phyloP scores from a whole-genome alignment of 2,113 vertebrate genomes.

The Meles meles region DNA sequence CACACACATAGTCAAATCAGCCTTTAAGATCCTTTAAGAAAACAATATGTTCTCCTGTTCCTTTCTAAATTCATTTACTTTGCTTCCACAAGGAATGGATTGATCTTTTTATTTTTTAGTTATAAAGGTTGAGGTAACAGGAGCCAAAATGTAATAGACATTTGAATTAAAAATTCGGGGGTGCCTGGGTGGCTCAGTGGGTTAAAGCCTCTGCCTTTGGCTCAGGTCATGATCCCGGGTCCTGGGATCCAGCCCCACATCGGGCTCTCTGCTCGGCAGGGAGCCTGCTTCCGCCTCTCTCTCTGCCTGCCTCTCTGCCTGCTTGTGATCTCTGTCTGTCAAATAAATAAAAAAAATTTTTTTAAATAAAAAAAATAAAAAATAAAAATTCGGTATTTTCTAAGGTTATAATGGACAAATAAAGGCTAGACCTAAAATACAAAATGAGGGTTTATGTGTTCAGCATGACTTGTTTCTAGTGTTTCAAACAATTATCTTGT shows the following conservation, averaged over 20 bases:
- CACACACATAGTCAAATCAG: neutral
- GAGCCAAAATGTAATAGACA: neutral
- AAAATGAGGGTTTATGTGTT: neutral
- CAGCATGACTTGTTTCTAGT: neutral
- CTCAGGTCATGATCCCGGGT: too few relatives aligned
- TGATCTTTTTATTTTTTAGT: neutral
- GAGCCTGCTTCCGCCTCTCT: too few relatives aligned
- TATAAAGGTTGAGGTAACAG: neutral
- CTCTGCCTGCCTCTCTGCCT: too few relatives aligned
- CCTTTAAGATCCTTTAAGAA: neutral
- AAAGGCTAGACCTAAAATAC: constrained; percentile 8
- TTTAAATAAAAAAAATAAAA: constrained; percentile 34
- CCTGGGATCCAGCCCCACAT: too few relatives aligned
- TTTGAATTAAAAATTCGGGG: constrained; percentile 18
- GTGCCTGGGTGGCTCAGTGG: too few relatives aligned
- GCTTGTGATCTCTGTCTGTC: too few relatives aligned
- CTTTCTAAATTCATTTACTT: neutral
- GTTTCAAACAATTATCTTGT: neutral
- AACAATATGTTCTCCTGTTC: neutral
- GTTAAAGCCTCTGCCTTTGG: too few relatives aligned
- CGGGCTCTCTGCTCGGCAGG: too few relatives aligned
- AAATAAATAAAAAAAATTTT: too few relatives aligned
- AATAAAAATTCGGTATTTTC: neutral
- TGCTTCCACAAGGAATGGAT: neutral
- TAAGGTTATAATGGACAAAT: neutral